Conservation (phyloP, 2,888 invertebrate species). For the Gymnosoma rotundatum region DNA sequence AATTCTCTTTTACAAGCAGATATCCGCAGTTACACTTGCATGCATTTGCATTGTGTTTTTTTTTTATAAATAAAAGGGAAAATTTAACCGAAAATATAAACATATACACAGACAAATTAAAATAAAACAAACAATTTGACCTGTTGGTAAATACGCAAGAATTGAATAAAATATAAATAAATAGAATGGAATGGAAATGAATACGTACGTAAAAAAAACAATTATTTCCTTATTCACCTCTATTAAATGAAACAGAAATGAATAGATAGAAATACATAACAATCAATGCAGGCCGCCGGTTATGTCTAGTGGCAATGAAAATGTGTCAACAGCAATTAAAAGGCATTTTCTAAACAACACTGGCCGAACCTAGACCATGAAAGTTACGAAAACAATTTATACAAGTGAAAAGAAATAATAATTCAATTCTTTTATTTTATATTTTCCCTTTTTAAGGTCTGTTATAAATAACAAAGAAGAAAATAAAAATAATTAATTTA, state of each 20-base stretch:
- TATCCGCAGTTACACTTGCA: no score
- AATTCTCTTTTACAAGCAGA: no score
- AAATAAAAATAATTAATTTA: no score
- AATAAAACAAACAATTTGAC: constrained; percentile 38
- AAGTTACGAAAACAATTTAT: constrained; percentile 7
- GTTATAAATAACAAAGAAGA: not conserved
- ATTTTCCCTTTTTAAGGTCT: constrained; percentile 12
- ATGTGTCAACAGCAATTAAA: constrained; percentile 32
- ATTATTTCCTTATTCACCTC: constrained; percentile 19
- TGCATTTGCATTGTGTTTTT: no score
- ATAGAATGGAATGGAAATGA: constrained; percentile 1
- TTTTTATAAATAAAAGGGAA: not conserved
- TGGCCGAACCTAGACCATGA: constrained; percentile 36
- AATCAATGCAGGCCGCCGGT: not conserved
- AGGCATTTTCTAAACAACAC: constrained; percentile 48
- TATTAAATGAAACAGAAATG: constrained; percentile 15
- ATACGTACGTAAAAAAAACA: not conserved
- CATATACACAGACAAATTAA: not conserved
- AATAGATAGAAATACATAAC: not conserved
- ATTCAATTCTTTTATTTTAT: not conserved
- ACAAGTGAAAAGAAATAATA: constrained; percentile 21
- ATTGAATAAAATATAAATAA: not conserved
- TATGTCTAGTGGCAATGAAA: not conserved
- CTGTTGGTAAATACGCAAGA: constrained; percentile 35
- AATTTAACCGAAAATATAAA: not conserved